Evolutionary conservation across 30 jellyfish, hydroid and myxozoan genomes (phyloP).

Genomic region (Chrysaora quinquecirrha): DNA sequence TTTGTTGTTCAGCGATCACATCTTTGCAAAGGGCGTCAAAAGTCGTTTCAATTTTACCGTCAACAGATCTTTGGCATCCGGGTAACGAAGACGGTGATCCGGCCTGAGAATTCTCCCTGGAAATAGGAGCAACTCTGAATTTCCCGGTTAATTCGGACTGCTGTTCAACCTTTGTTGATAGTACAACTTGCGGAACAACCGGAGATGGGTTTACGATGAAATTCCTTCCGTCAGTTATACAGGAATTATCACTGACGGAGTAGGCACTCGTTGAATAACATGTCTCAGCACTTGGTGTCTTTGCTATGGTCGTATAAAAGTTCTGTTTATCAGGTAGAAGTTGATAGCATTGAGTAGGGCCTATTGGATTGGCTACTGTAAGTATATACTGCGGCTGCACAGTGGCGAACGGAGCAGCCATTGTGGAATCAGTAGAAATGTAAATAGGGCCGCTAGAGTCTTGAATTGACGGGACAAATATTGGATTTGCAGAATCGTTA

Average conservation of each 20-base stretch:
- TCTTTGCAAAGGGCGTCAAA: conserved; percentile 31
- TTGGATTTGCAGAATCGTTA: conserved; percentile 77
- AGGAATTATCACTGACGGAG: conserved; percentile 34
- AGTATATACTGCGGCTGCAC: conserved; percentile 97
- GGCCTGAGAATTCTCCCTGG: conserved; percentile 28
- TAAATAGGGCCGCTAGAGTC: conserved; percentile 52
- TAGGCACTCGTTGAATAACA: conserved; percentile 57
- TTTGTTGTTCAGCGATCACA: conserved; percentile 37
- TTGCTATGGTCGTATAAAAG: conserved; percentile 57
- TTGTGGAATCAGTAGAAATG: conserved; percentile 54
- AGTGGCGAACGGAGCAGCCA: conserved; percentile 80
- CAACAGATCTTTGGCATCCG: conserved; percentile 24
- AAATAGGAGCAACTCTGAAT: conserved; percentile 53
- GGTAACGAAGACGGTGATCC: conserved; percentile 36
- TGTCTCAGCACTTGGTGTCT: conserved; percentile 52
- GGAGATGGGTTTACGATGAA: conserved; percentile 65
- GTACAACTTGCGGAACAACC: conserved; percentile 55
- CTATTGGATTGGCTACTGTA: conserved; percentile 75
- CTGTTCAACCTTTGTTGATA: conserved; percentile 50
- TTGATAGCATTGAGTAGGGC: conserved; percentile 88
- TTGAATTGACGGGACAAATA: conserved; percentile 72
- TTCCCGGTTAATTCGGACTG: conserved; percentile 68
- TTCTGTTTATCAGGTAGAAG: conserved; percentile 60
- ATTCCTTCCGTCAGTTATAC: conserved; percentile 52
- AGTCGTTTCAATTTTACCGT: conserved; percentile 34